Percentiles rank a stretch among this genome's conserved stretches.
Evolutionary conservation across 2,113 vertebrate species (phyloP).

Genomic region (Chrysemys picta): DNA sequence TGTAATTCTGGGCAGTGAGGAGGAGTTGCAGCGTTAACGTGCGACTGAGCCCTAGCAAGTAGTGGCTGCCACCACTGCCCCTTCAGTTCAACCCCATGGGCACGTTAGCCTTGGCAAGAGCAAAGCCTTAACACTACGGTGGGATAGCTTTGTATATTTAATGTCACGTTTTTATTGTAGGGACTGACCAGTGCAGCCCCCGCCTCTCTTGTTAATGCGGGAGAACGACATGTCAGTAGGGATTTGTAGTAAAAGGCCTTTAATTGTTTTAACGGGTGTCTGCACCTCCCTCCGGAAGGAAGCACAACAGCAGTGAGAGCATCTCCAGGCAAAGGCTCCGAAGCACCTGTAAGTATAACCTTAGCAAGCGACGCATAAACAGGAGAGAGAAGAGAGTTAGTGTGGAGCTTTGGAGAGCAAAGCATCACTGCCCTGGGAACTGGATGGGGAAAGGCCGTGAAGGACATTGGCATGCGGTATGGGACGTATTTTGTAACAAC

Average conservation of each 20-base stretch:
- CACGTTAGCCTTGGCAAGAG: not conserved
- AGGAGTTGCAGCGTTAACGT: accelerated
- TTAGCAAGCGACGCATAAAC: not conserved
- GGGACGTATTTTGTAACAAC: not conserved
- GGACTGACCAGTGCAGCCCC: not conserved
- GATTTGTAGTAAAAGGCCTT: not conserved
- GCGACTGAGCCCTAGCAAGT: accelerated
- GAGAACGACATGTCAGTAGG: not conserved
- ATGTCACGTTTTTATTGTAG: accelerated
- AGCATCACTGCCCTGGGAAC: accelerated
- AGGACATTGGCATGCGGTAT: not conserved
- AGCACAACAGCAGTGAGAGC: not conserved
- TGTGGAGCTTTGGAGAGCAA: not conserved
- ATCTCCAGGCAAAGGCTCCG: not conserved
- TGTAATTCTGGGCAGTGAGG: not conserved
- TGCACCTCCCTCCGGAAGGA: not conserved
- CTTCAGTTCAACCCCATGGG: not conserved
- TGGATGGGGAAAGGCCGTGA: not conserved
- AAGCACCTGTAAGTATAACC: not conserved
- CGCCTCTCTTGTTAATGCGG: not conserved
- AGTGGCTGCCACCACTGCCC: not conserved
- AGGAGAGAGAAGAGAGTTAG: not conserved
- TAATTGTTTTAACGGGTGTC: constrained; percentile 9
- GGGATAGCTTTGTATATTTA: not conserved
- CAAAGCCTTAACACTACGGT: not conserved